Evolutionary conservation across 2,113 vertebrate species (phyloP).

Genomic region (Otolemur garnettii): DNA sequence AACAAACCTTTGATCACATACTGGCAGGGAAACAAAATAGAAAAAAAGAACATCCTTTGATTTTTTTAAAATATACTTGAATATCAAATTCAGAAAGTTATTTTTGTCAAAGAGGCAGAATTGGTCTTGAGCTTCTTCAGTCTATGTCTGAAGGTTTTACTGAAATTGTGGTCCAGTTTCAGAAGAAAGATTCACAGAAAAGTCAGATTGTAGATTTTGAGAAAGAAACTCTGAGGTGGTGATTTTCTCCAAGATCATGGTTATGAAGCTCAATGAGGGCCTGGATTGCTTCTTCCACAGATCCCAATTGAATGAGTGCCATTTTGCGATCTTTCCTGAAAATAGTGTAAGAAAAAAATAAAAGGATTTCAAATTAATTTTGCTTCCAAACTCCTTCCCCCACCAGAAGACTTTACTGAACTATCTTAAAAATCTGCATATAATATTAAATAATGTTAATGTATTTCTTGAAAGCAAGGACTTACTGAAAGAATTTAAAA

Average conservation of each 20-base stretch:
- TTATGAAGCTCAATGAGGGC: slow-evolving; percentile 93
- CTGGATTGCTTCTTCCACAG: slow-evolving; percentile 92
- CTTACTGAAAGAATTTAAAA: slow-evolving; percentile 92
- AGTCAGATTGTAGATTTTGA: slow-evolving; percentile 90
- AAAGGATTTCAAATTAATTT: slow-evolving; percentile 56
- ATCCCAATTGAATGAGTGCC: slow-evolving; percentile 92
- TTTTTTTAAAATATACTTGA: slow-evolving; percentile 79
- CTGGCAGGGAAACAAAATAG: neutral
- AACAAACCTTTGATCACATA: slow-evolving; percentile 70
- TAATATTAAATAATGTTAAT: slow-evolving; percentile 55
- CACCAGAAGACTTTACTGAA: slow-evolving; percentile 21
- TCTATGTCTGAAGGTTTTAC: slow-evolving; percentile 85
- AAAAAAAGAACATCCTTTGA: slow-evolving; percentile 63
- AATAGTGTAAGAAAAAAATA: slow-evolving; percentile 49
- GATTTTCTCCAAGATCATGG: slow-evolving; percentile 92
- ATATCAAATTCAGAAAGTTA: slow-evolving; percentile 72
- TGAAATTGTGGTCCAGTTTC: slow-evolving; percentile 80
- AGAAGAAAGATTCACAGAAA: slow-evolving; percentile 79
- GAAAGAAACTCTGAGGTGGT: slow-evolving; percentile 92
- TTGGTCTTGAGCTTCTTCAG: slow-evolving; percentile 84
- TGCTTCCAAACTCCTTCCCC: neutral
- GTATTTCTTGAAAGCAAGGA: slow-evolving; percentile 67
- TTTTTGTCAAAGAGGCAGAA: slow-evolving; percentile 84
- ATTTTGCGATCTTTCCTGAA: slow-evolving; percentile 91
- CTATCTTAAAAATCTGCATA: neutral